A percentile compares a stretch with the other conserved stretches of the same genome.
These are phyloP conservation scores for Ophioderma brevispina DNA, from an alignment of 35 echinoderm and acorn worm genomes.

Conservation along the genomic window DNA sequence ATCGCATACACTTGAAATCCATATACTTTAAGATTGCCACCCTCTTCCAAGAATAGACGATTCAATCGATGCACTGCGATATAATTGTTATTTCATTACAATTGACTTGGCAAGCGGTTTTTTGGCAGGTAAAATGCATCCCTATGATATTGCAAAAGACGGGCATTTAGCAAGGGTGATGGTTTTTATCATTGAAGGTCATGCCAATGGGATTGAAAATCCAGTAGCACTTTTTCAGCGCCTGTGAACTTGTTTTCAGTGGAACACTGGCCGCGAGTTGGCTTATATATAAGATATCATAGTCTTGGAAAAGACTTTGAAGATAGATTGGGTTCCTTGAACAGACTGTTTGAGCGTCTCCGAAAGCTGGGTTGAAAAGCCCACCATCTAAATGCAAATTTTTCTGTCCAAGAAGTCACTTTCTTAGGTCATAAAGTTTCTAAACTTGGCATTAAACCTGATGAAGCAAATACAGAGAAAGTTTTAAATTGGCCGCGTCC, in stretches of 20 bases:
- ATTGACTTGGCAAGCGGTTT: slow-evolving; percentile 52
- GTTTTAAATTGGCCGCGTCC: slow-evolving; percentile 50
- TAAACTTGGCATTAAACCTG: slow-evolving; percentile 18
- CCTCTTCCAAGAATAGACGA: slow-evolving; percentile 60
- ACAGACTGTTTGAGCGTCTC: slow-evolving; percentile 1
- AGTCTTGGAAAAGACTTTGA: slow-evolving; percentile 7
- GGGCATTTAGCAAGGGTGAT: slow-evolving; percentile 34
- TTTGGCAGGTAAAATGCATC: slow-evolving; percentile 22
- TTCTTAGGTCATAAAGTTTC: slow-evolving; percentile 67
- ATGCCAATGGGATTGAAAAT: slow-evolving; percentile 33
- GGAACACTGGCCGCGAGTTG: not conserved
- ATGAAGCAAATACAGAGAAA: slow-evolving; percentile 7
- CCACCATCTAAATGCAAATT: slow-evolving; percentile 29
- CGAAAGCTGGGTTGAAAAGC: slow-evolving; percentile 9
- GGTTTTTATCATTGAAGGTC: slow-evolving; percentile 19
- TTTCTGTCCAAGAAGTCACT: slow-evolving; percentile 17
- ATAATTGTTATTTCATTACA: slow-evolving; percentile 20
- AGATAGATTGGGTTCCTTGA: not conserved
- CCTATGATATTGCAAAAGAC: slow-evolving; percentile 8
- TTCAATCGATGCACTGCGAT: slow-evolving; percentile 43
- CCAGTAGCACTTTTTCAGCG: not conserved
- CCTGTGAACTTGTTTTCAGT: not conserved
- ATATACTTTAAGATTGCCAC: slow-evolving; percentile 15
- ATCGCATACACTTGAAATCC: slow-evolving; percentile 13
- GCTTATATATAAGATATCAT: slow-evolving; percentile 29